phyloP scores from a whole-genome alignment of 2,113 vertebrate genomes.

The Pygathrix nemaeus region DNA sequence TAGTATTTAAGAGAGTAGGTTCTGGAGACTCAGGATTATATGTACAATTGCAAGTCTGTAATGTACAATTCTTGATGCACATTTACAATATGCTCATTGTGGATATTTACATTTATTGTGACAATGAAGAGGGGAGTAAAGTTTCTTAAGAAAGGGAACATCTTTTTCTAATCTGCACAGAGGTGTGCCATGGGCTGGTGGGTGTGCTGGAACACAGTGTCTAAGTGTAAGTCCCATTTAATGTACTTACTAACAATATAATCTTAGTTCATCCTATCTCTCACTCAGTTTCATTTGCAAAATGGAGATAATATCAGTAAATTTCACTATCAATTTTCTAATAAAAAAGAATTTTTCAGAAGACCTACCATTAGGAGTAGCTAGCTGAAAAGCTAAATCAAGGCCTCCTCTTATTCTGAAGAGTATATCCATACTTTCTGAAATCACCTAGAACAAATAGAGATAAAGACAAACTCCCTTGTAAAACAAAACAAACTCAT shows the following conservation, averaged over 20 bases:
- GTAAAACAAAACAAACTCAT: not conserved
- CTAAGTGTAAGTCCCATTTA: not conserved
- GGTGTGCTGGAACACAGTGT: not conserved
- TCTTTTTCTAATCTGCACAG: not conserved
- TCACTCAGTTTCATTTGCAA: not conserved
- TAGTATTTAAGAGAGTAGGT: not conserved
- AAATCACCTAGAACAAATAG: constrained; percentile 76
- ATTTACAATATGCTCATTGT: not conserved
- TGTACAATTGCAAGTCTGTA: not conserved
- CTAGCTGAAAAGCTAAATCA: constrained; percentile 88
- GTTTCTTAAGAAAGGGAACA: not conserved
- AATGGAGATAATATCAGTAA: not conserved
- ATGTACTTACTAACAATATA: not conserved
- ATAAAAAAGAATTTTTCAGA: not conserved
- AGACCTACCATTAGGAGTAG: constrained; percentile 85
- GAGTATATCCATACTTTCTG: constrained; percentile 83
- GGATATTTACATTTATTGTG: not conserved
- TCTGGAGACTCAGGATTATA: not conserved
- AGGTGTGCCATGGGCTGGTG: not conserved
- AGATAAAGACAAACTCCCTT: not conserved
- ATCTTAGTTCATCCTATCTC: not conserved
- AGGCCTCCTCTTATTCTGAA: constrained; percentile 89
- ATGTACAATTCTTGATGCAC: not conserved
- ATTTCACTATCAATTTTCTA: not conserved
- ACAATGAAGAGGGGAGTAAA: not conserved